These are phyloP conservation scores for Megaceryle maxima DNA, from an alignment of 2,113 vertebrate species.

Conservation along the genomic window DNA sequence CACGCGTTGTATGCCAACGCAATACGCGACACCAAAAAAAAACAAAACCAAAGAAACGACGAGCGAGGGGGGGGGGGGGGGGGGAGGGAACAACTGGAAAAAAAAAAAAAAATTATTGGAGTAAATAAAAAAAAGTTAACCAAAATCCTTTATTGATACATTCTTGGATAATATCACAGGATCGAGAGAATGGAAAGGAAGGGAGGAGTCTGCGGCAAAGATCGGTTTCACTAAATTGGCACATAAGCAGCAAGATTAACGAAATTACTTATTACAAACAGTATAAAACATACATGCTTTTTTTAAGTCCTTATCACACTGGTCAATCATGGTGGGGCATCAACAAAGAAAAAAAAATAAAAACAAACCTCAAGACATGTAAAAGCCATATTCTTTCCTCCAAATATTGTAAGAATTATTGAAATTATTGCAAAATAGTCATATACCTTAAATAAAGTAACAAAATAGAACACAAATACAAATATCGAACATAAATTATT, in stretches of 20 bases:
- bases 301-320: conserved; percentile 74
- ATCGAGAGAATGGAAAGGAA: conserved; percentile 73
- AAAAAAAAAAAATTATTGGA: conserved; percentile 69
- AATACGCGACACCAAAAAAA: too few relatives aligned
- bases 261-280: conserved; percentile 88
- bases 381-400: conserved; percentile 76
- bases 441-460: conserved; percentile 78
- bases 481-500: conserved; percentile 78
- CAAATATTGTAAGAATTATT: conserved; percentile 73
- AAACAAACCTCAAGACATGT: conserved; percentile 70
- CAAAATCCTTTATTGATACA: conserved; percentile 88
- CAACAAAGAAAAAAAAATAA: conserved; percentile 70
- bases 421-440: conserved; percentile 83
- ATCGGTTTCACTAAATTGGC: conserved; percentile 82
- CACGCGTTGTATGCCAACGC: too few relatives aligned
- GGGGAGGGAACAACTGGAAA: conserved; percentile 58
- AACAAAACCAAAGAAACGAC: too few relatives aligned
- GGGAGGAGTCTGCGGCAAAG: conserved; percentile 72
- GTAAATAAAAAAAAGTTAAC: conserved; percentile 86
- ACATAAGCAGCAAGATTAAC: conserved; percentile 87
- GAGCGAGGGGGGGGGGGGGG: not conserved
- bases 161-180: conserved; percentile 88
- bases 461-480: conserved; percentile 81
- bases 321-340: conserved; percentile 76
- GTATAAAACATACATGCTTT: conserved; percentile 88